A percentile compares a stretch with the other conserved stretches of the same genome.
phyloP scores from a whole-genome alignment of 1,140 invertebrate species.

The Idris sp. region DNA sequence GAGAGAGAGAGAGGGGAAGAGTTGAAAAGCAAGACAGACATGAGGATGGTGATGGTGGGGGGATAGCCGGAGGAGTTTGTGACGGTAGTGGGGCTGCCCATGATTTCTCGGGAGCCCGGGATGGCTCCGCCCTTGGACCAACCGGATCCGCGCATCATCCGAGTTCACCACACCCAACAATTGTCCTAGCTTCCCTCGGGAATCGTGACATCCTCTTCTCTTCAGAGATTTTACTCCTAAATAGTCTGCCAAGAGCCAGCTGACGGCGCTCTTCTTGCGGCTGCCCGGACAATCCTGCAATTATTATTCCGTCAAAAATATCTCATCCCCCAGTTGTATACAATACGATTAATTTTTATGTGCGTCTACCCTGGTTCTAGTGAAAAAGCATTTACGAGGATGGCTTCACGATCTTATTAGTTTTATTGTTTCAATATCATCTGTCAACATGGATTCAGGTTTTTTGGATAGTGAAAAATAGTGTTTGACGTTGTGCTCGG shows the following conservation, averaged over 20 bases:
- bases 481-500: no score
- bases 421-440: no score
- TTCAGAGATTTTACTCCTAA: slow-evolving; percentile 72
- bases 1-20: no score
- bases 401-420: no score
- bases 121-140: slow-evolving; percentile 78
- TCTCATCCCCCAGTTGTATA: no score
- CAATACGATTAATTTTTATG: no score
- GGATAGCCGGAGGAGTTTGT: no score
- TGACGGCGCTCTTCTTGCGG: slow-evolving; percentile 68
- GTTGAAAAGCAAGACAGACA: no score
- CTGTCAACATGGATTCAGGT: no score
- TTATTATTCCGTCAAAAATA: slow-evolving; percentile 4
- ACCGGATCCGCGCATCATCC: slow-evolving; percentile 73
- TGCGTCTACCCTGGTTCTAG: no score
- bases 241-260: slow-evolving; percentile 77
- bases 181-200: slow-evolving; percentile 72
- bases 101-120: slow-evolving; percentile 70
- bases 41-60: slow-evolving; percentile 43
- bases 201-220: slow-evolving; percentile 77
- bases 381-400: no score
- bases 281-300: slow-evolving; percentile 11
- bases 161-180: slow-evolving; percentile 75
- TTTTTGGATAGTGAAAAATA: no score
- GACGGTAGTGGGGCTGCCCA: slow-evolving; percentile 37